Base-by-base conservation (phyloP, 2,888 invertebrate species). In the Lasioglossum oenotherae region DNA sequence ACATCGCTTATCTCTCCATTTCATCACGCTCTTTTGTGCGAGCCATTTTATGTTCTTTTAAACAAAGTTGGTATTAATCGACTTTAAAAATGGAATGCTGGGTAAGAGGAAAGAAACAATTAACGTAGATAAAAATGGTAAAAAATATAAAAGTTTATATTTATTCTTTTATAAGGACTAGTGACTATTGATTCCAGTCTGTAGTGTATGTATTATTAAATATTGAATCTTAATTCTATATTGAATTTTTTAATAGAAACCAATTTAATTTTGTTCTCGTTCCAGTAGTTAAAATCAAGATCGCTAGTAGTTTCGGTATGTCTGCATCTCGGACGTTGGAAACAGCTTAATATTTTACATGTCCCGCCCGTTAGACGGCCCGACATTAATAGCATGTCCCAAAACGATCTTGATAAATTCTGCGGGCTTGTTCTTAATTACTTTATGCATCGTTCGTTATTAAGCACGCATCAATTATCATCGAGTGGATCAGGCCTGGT, bases 391-490 rank as follows among this genome's bases (percentile, higher is more conserved):
- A 80, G 79, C 84, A 77, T 82, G 86, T 84, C 84, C 57, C 76
- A 78, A 72, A n/a, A 81, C 71, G 84, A 76, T 83, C 74, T 81
- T 81, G 80, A 88, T 92, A 90, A 92, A 92, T 92, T 92, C 4
- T 78, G 86, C 88, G 84, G 80, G 85, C 88, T 85, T 88, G 87
- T 88, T 92, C 88, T 92, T 92, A 92, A 92, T 92, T 92, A 91
- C 87, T 83, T 86, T 85, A 78, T 81, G 86, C 81, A 85, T 85
- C 84, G 90, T 85, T 72, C 88, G 78, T 90, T 90, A 88, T 91
- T 92, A 92, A 90, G 87, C 88, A 90, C 89, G 87, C 91, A 91
- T 93, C 91, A 92, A 93, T 93, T 93, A 93, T 92, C 89, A 87
- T 89, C 86, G 89, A 77, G 82, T 87, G 85, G 91, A 90, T 89